Evolutionary conservation across 2,888 invertebrate species (phyloP).

Genomic region (Pyrochroa serraticornis): DNA sequence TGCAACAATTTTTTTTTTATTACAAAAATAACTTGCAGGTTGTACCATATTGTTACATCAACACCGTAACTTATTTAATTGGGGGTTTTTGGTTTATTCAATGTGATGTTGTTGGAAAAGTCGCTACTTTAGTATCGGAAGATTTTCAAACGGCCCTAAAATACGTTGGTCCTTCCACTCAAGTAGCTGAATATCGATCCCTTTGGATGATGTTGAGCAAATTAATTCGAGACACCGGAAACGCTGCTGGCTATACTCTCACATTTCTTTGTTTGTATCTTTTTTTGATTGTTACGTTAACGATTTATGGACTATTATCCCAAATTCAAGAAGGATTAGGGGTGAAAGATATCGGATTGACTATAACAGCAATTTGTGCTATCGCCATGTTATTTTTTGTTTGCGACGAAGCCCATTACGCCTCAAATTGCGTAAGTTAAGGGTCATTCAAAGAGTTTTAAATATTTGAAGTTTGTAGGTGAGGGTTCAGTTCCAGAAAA

Average conservation of each 20-base stretch:
- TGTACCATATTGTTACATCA: slow-evolving; percentile 72
- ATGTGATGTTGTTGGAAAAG: slow-evolving; percentile 68
- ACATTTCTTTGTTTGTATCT: slow-evolving; percentile 73
- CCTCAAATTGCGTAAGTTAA: slow-evolving; percentile 69
- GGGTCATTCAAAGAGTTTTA: neutral
- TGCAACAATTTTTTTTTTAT: neutral
- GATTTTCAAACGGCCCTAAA: slow-evolving; percentile 73
- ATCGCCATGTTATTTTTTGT: slow-evolving; percentile 72
- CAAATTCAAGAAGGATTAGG: slow-evolving; percentile 76
- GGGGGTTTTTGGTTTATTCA: slow-evolving; percentile 75
- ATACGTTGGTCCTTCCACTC: slow-evolving; percentile 70
- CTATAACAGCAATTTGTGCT: slow-evolving; percentile 70
- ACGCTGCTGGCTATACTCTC: slow-evolving; percentile 71
- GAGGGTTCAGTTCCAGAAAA: slow-evolving; percentile 75
- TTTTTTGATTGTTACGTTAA: slow-evolving; percentile 75
- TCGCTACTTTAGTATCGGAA: slow-evolving; percentile 70
- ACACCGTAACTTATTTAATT: slow-evolving; percentile 70
- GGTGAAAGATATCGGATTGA: slow-evolving; percentile 73
- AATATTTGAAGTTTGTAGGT: slow-evolving; percentile 56
- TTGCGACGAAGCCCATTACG: slow-evolving; percentile 76
- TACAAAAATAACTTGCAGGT: slow-evolving; percentile 51
- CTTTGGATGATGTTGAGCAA: slow-evolving; percentile 75
- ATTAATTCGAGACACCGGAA: slow-evolving; percentile 69
- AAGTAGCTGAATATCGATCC: slow-evolving; percentile 73
- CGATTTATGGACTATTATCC: slow-evolving; percentile 74